Evolutionary conservation across 2,797 vertebrate species (phyloP).

Genomic region (Notolepis coatsorum): DNA sequence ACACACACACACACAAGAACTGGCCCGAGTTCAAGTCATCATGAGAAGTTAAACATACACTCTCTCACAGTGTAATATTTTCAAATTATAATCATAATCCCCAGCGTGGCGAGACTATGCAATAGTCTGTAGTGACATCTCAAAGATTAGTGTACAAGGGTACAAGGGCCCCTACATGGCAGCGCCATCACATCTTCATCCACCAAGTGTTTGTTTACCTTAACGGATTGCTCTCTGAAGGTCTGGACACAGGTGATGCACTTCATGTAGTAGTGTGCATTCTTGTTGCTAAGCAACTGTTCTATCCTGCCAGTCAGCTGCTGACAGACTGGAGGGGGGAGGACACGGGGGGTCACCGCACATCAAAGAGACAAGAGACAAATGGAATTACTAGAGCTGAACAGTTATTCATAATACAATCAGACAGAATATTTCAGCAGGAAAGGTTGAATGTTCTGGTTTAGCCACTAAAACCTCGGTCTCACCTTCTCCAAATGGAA

Average conservation of each 20-base stretch:
- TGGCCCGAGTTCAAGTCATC: conserved; percentile 27
- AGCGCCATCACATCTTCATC: conserved; percentile 12
- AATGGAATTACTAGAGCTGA: conserved; percentile 47
- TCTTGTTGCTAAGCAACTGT: conserved; percentile 92
- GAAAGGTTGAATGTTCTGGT: not conserved
- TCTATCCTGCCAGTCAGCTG: conserved; percentile 90
- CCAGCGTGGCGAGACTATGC: conserved; percentile 13
- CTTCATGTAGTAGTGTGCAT: conserved; percentile 91
- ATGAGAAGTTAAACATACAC: conserved; percentile 45
- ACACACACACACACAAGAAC: too few relatives aligned
- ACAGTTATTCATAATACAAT: conserved; percentile 11
- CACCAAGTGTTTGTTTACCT: conserved; percentile 79
- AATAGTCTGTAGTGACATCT: conserved; percentile 1
- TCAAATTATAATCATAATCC: conserved; percentile 45
- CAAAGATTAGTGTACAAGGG: conserved; percentile 17
- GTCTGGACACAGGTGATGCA: conserved; percentile 89
- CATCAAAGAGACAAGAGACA: conserved; percentile 54
- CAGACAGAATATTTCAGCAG: conserved; percentile 7
- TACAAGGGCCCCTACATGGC: not conserved
- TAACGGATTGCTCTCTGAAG: conserved; percentile 91
- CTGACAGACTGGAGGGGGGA: conserved; percentile 86
- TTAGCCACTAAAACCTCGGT: not conserved
- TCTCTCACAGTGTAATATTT: conserved; percentile 35
- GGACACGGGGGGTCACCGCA: conserved; percentile 57
- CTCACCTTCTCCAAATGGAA: conserved; percentile 90